Conservation (phyloP, 2,888 invertebrate species). For the Marronus borbonicus region DNA sequence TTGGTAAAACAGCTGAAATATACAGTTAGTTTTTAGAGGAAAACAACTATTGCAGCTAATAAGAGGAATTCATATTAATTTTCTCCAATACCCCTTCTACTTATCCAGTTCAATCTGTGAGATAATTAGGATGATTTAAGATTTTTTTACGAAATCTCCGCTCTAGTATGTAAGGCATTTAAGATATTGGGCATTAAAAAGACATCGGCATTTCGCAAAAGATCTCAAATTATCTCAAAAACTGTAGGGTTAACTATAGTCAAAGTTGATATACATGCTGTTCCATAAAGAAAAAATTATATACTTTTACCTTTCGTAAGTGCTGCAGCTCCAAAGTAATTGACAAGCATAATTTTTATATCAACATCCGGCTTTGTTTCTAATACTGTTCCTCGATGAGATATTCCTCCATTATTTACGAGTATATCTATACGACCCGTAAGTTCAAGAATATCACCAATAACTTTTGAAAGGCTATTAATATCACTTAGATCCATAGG, state of each 20-base stretch:
- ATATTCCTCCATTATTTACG: slow-evolving; percentile 94
- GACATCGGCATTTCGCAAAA: no score
- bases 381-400: slow-evolving; percentile 82
- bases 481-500: slow-evolving; percentile 84
- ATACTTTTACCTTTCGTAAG: slow-evolving; percentile 85
- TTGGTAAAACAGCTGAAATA: slow-evolving; percentile 82
- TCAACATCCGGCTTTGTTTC: slow-evolving; percentile 87
- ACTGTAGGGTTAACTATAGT: no score
- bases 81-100: no score
- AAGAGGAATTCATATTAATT: no score
- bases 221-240: no score
- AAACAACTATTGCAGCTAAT: no score
- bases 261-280: background rate
- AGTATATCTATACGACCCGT: slow-evolving; percentile 89
- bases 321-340: slow-evolving; percentile 94
- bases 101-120: no score
- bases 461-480: slow-evolving; percentile 76
- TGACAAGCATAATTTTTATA: slow-evolving; percentile 90
- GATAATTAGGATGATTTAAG: no score
- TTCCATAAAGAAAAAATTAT: background rate
- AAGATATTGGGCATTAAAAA: no score
- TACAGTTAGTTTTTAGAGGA: background rate
- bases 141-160: no score
- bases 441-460: slow-evolving; percentile 78
- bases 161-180: no score